Conservation (phyloP, 2,888 invertebrate genomes). For the Drosophila helvetica region DNA sequence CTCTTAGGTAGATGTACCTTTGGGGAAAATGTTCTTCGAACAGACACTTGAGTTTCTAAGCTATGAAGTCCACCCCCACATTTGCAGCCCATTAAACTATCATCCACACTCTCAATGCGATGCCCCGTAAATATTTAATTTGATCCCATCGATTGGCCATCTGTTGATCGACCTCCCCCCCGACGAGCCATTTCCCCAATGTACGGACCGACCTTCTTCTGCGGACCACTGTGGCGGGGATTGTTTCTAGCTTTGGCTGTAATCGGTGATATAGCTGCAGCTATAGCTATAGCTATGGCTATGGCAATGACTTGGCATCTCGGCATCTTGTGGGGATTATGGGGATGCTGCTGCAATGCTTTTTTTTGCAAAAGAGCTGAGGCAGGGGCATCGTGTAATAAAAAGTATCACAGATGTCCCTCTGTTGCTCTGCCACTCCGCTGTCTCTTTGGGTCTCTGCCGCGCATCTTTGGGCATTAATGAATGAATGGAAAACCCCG, state of each 20-base stretch:
- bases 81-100: constrained; percentile 16
- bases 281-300: background rate
- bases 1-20: background rate
- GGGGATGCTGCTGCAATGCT: constrained; percentile 56
- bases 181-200: constrained; percentile 17
- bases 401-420: constrained; percentile 65
- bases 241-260: constrained; percentile 48
- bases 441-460: constrained; percentile 10
- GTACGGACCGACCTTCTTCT: constrained; percentile 1
- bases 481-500: constrained; percentile 64
- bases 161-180: constrained; percentile 44
- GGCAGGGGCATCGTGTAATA: constrained; percentile 67
- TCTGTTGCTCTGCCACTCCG: background rate
- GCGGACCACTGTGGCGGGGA: constrained; percentile 43
- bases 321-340: constrained; percentile 71
- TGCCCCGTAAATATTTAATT: constrained; percentile 27
- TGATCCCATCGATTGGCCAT: constrained; percentile 20
- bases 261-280: constrained; percentile 47
- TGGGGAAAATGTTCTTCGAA: background rate
- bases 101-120: constrained; percentile 14
- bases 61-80: background rate
- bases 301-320: constrained; percentile 35
- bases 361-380: constrained; percentile 27
- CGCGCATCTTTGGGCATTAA: constrained; percentile 61
- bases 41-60: background rate